These are phyloP conservation scores for Synanthedon myopaeformis DNA, from an alignment of 2,888 invertebrate species.

Conservation along the genomic window DNA sequence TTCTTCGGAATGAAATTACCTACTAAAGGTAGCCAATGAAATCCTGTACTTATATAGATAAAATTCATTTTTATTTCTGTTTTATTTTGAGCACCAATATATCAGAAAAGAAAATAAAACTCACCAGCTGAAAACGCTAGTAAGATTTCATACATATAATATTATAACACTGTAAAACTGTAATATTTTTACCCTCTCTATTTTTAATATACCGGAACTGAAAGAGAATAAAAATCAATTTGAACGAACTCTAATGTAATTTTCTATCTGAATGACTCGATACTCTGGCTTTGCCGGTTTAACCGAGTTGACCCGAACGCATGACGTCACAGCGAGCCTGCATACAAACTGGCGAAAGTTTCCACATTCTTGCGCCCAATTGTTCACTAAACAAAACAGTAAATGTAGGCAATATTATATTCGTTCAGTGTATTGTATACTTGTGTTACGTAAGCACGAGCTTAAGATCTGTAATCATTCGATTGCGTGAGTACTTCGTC, in stretches of 20 bases:
- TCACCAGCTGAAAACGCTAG: too few relatives aligned
- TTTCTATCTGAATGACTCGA: background rate
- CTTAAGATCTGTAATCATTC: background rate
- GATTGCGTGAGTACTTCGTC: background rate
- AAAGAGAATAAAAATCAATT: too few relatives aligned
- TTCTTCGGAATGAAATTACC: too few relatives aligned
- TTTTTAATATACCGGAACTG: too few relatives aligned
- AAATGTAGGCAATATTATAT: background rate
- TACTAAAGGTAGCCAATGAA: too few relatives aligned
- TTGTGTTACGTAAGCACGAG: background rate
- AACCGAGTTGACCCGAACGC: conserved; percentile 8
- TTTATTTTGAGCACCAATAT: too few relatives aligned
- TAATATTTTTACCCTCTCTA: too few relatives aligned
- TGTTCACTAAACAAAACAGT: conserved; percentile 7
- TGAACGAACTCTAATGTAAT: background rate
- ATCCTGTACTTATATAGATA: too few relatives aligned
- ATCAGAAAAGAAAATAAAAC: too few relatives aligned
- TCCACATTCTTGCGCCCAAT: conserved; percentile 24
- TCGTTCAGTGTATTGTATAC: background rate
- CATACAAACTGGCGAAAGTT: conserved; percentile 32
- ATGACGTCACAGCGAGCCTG: conserved; percentile 21
- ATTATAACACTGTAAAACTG: too few relatives aligned
- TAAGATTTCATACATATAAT: too few relatives aligned
- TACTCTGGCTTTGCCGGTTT: background rate
- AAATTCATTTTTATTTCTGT: too few relatives aligned